Percentiles rank a stretch among this genome's conserved stretches.
Evolutionary conservation across 2,113 vertebrate genomes (phyloP).

Genomic region (Lagopus leucura): DNA sequence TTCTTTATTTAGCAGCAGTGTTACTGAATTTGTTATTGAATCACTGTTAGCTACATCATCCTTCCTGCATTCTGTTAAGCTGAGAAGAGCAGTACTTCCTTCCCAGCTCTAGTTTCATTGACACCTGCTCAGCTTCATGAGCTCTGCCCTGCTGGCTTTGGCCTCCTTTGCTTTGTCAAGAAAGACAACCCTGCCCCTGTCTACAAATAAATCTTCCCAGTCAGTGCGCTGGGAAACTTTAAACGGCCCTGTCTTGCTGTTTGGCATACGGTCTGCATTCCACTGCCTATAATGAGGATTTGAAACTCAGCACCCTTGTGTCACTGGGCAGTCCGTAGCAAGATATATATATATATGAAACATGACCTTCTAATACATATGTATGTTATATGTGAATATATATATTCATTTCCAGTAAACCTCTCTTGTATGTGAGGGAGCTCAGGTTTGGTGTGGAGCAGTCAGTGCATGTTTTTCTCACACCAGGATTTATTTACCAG

Average conservation of each 20-base stretch:
- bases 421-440: background rate
- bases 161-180: background rate
- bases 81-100: conserved; percentile 17
- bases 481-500: background rate
- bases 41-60: background rate
- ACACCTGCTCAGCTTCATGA: background rate
- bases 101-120: background rate
- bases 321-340: background rate
- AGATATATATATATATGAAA: background rate
- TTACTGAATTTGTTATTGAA: background rate
- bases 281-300: background rate
- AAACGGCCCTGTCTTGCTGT: background rate
- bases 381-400: no score
- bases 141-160: background rate
- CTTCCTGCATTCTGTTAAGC: background rate
- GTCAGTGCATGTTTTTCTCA: rapidly evolving
- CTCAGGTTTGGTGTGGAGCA: background rate
- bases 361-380: no score
- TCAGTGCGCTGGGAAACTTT: background rate
- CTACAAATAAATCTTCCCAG: background rate
- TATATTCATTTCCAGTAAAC: background rate
- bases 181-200: background rate
- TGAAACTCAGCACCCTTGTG: background rate
- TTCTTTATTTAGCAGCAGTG: background rate
- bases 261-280: background rate